Base-by-base conservation (phyloP, 2,888 invertebrate genomes). In the Agonum fuliginosum region DNA sequence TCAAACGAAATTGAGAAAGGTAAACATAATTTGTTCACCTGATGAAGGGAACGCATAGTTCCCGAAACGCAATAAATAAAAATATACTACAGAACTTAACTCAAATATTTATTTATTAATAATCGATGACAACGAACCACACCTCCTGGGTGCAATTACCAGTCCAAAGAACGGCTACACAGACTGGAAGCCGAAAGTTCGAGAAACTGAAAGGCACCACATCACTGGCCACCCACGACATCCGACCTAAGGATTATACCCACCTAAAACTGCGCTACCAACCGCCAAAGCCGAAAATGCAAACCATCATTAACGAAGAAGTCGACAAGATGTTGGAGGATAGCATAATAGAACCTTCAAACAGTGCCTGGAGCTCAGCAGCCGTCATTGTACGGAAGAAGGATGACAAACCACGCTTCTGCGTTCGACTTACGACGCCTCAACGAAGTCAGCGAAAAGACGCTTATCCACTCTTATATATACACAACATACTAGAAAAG, bases 351-450 rank as follows among this genome's bases (percentile, higher is more conserved):
- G 80, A 80, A 48, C 72, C 58, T 17, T 80, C 78, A 0, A 12
- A 71, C 0, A 80, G 80, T 34, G 75, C 79, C 10, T 79, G 79
- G 77, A 75, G 79, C n/a, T 78, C 79, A 8, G 74, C 78, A n/a
- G 58, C 78, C 3, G 74, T 80, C 2, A 54, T 80, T 5, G 77
- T 78, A 4, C 54, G 48, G 37, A 80, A 80, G 30, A 75, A 70
- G 12, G 62, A 69, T 12, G 48, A 14, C n/a, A 3, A 12, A 2
- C 48, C 54, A n/a, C 48, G 79, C 1, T 79, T 80, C 27, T 80
- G 80, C 24, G 74, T 81, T 48, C 1, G 80, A 81, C 34, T 81
- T 80, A 27, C 51, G 81, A n/a, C 72, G 77, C 43, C 69, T 81
- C 0, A 81, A 81, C 54, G 70, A 43, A 3, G 74, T 81, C 0